These are phyloP conservation scores for Hypocryptadius cinnamomeus DNA, from an alignment of 2,113 vertebrate species.

Conservation along the genomic window DNA sequence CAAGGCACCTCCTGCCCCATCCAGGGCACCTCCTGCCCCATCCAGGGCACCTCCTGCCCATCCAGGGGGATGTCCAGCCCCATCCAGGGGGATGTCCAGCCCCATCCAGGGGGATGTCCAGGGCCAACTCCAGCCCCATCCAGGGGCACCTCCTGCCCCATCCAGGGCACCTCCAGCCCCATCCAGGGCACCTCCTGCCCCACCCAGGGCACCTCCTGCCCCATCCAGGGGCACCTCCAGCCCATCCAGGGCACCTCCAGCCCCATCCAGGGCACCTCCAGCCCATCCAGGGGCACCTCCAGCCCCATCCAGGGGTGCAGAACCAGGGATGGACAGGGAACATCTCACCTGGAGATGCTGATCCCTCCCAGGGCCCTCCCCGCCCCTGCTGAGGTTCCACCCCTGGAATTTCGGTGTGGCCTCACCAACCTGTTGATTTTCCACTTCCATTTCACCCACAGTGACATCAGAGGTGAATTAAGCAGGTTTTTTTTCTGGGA, in stretches of 20 bases:
- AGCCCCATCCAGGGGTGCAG: not conserved
- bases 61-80: not conserved
- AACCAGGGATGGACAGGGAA: accelerated
- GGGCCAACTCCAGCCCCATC: too few species aligned
- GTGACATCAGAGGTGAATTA: not conserved
- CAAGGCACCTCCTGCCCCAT: too few species aligned
- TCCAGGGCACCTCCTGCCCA: too few species aligned
- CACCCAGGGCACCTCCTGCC: too few species aligned
- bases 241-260: too few species aligned
- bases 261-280: not conserved
- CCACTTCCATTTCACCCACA: not conserved
- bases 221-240: too few species aligned
- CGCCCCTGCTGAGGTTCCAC: accelerated
- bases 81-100: not conserved
- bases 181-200: not conserved
- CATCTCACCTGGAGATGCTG: accelerated
- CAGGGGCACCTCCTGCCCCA: not conserved
- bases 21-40: too few species aligned
- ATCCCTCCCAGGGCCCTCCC: not conserved
- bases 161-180: not conserved
- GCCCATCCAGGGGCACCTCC: not conserved
- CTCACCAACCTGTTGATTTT: not conserved
- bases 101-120: not conserved
- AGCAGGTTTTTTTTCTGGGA: not conserved
- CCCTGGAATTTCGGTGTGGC: accelerated